These are phyloP conservation scores for Corythoichthys haematopterus DNA, from an alignment of 2,113 vertebrate species.

Conservation along the genomic window DNA sequence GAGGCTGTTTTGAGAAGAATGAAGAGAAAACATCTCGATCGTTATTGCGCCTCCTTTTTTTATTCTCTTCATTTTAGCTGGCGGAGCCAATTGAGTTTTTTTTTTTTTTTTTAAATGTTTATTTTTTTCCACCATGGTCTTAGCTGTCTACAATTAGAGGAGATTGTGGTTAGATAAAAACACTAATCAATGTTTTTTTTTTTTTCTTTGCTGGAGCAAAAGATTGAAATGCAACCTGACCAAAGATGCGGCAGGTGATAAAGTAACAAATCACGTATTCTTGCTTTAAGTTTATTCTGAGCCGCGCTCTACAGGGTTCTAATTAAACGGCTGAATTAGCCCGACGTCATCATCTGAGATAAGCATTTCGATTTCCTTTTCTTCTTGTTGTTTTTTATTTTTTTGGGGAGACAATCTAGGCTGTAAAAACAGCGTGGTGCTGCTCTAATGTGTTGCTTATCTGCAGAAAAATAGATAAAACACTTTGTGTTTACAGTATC, in stretches of 20 bases:
- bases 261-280: constrained; percentile 18
- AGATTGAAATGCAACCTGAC: constrained; percentile 7
- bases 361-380: constrained; percentile 24
- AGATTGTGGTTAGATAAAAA: neutral
- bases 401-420: constrained; percentile 25
- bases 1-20: neutral
- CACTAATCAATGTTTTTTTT: neutral
- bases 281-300: neutral
- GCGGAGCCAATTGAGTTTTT: constrained; percentile 3
- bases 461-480: constrained; percentile 3
- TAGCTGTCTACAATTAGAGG: neutral
- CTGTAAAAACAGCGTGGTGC: constrained; percentile 1
- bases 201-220: constrained; percentile 3
- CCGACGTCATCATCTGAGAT: constrained; percentile 40
- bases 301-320: constrained; percentile 18
- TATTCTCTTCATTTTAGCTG: constrained; percentile 2
- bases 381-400: neutral
- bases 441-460: neutral
- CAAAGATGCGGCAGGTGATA: constrained; percentile 14
- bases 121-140: neutral
- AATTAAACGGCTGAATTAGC: constrained; percentile 58
- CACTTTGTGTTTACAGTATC: constrained; percentile 1
- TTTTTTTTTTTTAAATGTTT: too few species aligned
- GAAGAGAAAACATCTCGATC: neutral
- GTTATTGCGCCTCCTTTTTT: neutral